Evolutionary conservation across 2,797 vertebrate species (phyloP).

Genomic region (Malacoraja senta): DNA sequence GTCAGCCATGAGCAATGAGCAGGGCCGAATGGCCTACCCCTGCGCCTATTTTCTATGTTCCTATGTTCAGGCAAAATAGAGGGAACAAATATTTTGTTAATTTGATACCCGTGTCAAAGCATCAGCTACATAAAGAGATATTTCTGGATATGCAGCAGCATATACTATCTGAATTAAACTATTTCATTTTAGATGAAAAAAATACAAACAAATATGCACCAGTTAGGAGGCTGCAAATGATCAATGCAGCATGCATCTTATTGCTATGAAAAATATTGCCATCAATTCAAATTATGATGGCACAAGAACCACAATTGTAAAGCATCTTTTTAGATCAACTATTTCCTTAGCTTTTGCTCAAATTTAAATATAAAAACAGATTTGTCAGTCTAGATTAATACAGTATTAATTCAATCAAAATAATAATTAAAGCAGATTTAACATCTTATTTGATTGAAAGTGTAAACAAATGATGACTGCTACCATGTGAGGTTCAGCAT

Average conservation of each 20-base stretch:
- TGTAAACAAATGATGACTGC: no score
- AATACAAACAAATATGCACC: neutral
- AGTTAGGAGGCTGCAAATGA: neutral
- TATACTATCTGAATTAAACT: neutral
- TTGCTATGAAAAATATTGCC: neutral
- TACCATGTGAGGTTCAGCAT: neutral
- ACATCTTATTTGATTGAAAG: neutral
- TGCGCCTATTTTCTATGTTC: no score
- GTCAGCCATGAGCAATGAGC: no score
- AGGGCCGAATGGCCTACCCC: no score
- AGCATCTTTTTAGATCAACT: neutral
- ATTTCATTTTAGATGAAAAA: neutral
- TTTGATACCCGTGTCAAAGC: neutral
- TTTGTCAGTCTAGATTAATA: neutral
- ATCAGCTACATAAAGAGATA: neutral
- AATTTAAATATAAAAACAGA: neutral
- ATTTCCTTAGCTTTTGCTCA: neutral
- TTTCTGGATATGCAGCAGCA: neutral
- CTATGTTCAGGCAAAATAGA: no score
- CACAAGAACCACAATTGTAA: neutral
- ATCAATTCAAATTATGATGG: neutral
- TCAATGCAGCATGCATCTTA: neutral
- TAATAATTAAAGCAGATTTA: neutral
- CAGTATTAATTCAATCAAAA: neutral
- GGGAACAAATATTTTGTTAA: no score